Base-by-base conservation (phyloP, 2,888 invertebrate species). In the Dasypogon diadema region DNA sequence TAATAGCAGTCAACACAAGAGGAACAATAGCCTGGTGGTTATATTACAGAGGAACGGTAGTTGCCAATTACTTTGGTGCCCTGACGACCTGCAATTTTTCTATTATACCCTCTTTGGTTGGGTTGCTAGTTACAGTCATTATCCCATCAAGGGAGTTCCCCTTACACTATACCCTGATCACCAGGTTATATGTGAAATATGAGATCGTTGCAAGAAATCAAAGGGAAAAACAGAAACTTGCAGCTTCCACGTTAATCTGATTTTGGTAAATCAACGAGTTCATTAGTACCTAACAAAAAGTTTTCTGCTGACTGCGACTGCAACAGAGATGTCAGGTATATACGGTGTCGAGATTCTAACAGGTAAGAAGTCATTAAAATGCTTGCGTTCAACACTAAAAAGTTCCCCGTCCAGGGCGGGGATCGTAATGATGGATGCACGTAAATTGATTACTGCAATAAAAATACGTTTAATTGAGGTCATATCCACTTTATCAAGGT, bases 41-140 rank as follows among this genome's bases (percentile, higher is more conserved):
- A 24, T 24, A 10, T n/a, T 22, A 24, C 30, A 34, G 26, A 34
- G 60, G 60, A 60, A 37, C 60, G 37, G 60, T 60, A 60, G 60
- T 60, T 21, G 37, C 37, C 60, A 60, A 60, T 60, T 60, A 60
- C 60, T 34, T 60, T 37, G 4, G 4, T 18, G 34, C 60, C 60
- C 60, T 60, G 34, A 37, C 60, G 60, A 60, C 60, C 60, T 60
- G 60, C 60, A 60, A 60, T 60, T 60, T 60, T 60, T 60, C 60
- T 60, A 60, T 60, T 60, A 60, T 60, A 37, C 18, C 34, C 21
- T 42, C 42, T 60, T 60, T 60, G n/a, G 18, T 5, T 12, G 60
- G 18, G 37, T 24, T 21, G n/a, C 18, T 42, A 60, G 60, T 60
- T 60, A 37, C 60, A 21, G 60, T 60, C 37, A 60, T 60, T 60